A percentile compares a stretch with the other conserved stretches of the same genome.
These are phyloP conservation scores for Leptinotarsa lineolata DNA, from an alignment of 1,140 invertebrate species.

Conservation along the genomic window DNA sequence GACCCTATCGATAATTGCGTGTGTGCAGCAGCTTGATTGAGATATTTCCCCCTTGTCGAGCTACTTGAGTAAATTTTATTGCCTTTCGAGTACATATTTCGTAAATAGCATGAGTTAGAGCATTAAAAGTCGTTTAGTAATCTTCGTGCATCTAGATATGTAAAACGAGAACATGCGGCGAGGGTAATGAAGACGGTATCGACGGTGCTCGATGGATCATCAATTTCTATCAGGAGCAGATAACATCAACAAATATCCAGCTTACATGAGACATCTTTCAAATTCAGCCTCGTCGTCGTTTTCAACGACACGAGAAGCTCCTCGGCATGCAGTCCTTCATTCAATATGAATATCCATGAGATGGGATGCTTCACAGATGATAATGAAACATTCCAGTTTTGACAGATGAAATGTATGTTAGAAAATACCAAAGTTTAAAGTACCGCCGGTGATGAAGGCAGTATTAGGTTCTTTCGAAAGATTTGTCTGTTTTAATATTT, in stretches of 20 bases:
- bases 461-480: no score
- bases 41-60: constrained; percentile 31
- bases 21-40: constrained; percentile 31
- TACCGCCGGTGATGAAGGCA: background rate
- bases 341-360: background rate
- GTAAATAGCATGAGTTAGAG: constrained; percentile 49
- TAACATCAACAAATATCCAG: constrained; percentile 40
- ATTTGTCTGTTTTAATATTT: no score
- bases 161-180: constrained; percentile 52
- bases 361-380: background rate
- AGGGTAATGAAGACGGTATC: constrained; percentile 55
- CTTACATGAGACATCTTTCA: constrained; percentile 16
- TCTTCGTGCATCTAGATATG: constrained; percentile 51
- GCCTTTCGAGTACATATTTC: constrained; percentile 41
- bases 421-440: background rate
- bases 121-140: constrained; percentile 51
- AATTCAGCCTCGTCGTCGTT: constrained; percentile 10
- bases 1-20: constrained; percentile 40
- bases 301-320: background rate
- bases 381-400: background rate
- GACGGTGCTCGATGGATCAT: constrained; percentile 40
- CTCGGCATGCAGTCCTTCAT: background rate
- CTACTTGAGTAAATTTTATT: constrained; percentile 27
- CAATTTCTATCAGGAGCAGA: constrained; percentile 36
- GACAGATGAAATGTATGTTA: background rate